Evolutionary conservation across 2,113 vertebrate species (phyloP).

Genomic region (Scomber scombrus): DNA sequence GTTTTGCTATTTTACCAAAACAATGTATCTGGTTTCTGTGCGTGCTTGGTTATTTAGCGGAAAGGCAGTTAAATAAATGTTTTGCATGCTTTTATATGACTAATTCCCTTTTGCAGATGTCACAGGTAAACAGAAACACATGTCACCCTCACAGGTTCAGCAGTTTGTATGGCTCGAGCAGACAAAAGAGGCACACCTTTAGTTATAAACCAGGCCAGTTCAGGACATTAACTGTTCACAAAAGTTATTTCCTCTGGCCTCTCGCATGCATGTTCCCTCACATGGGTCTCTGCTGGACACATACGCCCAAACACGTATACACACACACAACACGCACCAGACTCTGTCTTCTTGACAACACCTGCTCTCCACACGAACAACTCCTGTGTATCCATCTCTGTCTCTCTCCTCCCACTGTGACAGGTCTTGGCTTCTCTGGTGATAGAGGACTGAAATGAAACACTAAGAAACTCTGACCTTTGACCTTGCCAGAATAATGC

Average conservation of each 20-base stretch:
- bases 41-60: conserved; percentile 47
- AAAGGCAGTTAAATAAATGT: conserved; percentile 50
- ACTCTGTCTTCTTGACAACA: conserved; percentile 48
- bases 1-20: conserved; percentile 14
- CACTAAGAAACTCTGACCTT: conserved; percentile 48
- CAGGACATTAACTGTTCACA: conserved; percentile 66
- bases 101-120: conserved; percentile 67
- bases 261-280: conserved; percentile 53
- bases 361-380: conserved; percentile 69
- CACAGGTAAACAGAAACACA: conserved; percentile 82
- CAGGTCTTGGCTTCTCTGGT: conserved; percentile 16
- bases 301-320: conserved; percentile 47
- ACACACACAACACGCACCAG: conserved; percentile 39
- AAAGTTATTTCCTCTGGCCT: conserved; percentile 72
- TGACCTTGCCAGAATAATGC: conserved; percentile 31
- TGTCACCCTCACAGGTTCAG: conserved; percentile 54
- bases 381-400: conserved; percentile 22
- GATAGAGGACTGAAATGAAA: conserved; percentile 64
- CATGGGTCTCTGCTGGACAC: conserved; percentile 35
- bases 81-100: conserved; percentile 49
- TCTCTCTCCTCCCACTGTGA: conserved; percentile 15
- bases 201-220: conserved; percentile 67
- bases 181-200: conserved; percentile 68
- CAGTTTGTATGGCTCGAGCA: conserved; percentile 68
- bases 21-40: conserved; percentile 44